A percentile compares a stretch with the other conserved stretches of the same genome.
Conservation (phyloP, 2,888 invertebrate genomes). For the Resseliella maxima region DNA sequence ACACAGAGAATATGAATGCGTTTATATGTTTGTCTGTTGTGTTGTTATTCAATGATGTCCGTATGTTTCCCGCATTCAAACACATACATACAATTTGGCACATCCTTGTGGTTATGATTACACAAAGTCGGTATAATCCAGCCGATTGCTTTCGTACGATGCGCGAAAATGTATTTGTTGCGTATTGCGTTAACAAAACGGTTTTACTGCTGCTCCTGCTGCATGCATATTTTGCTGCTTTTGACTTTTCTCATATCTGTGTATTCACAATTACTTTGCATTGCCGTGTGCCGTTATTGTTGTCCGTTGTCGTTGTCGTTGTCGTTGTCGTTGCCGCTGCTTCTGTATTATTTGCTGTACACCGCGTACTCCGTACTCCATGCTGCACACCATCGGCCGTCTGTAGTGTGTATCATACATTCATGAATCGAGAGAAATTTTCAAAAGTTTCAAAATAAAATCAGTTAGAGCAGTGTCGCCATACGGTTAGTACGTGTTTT, state of each 20-base stretch:
- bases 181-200: background rate
- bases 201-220: too few species aligned
- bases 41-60: background rate
- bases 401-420: background rate
- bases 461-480: constrained; percentile 69
- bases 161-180: constrained; percentile 44
- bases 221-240: background rate
- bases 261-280: background rate
- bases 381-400: constrained; percentile 19
- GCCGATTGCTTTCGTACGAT: constrained; percentile 25
- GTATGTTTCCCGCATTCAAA: background rate
- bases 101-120: constrained; percentile 47
- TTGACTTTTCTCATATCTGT: background rate
- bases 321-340: background rate
- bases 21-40: constrained; percentile 16
- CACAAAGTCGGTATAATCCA: constrained; percentile 41
- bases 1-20: too few species aligned
- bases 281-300: background rate
- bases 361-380: constrained; percentile 37
- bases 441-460: constrained; percentile 60
- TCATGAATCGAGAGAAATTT: background rate
- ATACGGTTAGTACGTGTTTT: constrained; percentile 68
- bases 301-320: background rate
- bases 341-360: background rate
- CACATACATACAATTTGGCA: background rate